phyloP scores from a whole-genome alignment of 2,113 vertebrate species.

The Ptyas mucosa region DNA sequence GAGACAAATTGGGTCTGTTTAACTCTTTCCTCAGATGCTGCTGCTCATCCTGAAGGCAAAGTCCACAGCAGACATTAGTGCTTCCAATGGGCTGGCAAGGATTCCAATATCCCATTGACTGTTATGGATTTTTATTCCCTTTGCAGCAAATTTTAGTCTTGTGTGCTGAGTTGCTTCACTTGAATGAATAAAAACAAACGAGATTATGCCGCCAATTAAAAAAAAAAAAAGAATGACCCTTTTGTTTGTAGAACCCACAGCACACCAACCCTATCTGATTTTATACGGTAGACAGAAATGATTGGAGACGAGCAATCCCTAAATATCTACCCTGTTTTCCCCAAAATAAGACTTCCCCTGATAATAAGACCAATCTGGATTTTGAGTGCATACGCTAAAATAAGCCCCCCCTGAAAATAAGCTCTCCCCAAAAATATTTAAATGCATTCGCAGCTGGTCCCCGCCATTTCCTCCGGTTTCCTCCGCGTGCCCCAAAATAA shows the following conservation, averaged over 20 bases:
- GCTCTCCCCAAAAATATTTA: no score
- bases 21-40: slow-evolving; percentile 97
- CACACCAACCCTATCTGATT: neutral
- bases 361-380: no score
- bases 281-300: neutral
- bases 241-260: neutral
- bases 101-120: slow-evolving; percentile 89
- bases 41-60: slow-evolving; percentile 75
- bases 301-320: neutral
- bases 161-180: slow-evolving; percentile 79
- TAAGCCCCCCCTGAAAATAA: no score
- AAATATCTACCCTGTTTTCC: neutral
- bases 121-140: slow-evolving; percentile 82
- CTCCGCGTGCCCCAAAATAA: no score
- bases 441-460: no score
- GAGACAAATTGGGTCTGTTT: slow-evolving; percentile 99
- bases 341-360: no score
- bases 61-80: slow-evolving; percentile 87
- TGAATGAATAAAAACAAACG: slow-evolving; percentile 79
- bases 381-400: no score
- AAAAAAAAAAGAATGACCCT: neutral
- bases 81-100: slow-evolving; percentile 97
- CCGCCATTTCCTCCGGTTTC: no score
- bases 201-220: slow-evolving; percentile 62
- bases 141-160: slow-evolving; percentile 89